Base-by-base conservation (phyloP, 2,888 invertebrate species). In the Anaspis maculata region DNA sequence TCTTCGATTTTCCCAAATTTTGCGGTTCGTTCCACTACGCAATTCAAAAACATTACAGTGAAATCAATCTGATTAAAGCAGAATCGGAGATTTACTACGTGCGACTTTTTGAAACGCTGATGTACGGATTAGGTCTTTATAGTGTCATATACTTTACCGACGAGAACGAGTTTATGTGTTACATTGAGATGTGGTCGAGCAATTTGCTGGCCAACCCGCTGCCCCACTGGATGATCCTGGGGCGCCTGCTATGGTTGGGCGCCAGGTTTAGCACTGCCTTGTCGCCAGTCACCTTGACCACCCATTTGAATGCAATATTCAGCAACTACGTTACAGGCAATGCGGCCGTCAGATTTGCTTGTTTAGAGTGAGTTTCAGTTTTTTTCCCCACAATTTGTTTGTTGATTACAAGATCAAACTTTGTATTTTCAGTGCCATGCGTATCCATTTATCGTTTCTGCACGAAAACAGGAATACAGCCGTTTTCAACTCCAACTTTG, bases 21-120 rank as follows among this genome's bases (percentile, higher is more conserved):
- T 46, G 42, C 23, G 22, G 42, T 27, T 41, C 34, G 12, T 40
- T 49, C 15, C 39, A 47, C 19, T 41, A 34, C 19, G 46, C 45
- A 6, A 41, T 49, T 13, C 42, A 45, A 32, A 44, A 42, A 15
- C 34, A 49, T 15, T 38, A 36, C 9, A 34, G 26, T 3, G 52
- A 52, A 41, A 37, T 37, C 13, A 21, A 39, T 25, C 7, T 30
- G n/a, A 27, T 34, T 14, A 13, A 39, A 7, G 11, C 32, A 2
- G 36, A 40, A 16, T 41, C 38, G 3, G 38, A 40, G 10, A 4
- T 32, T 7, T 51, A 45, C 27, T 44, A 42, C 15, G 30, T 40
- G 5, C 27, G 46, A 30, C 32, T 49, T 25, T 35, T 42, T 1
- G 52, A 52, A 34, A 45, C 46, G 4, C 27, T 51, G 30, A 51